Evolutionary conservation across 1,140 invertebrate genomes (phyloP).

Genomic region (Drosophila micromelanica): DNA sequence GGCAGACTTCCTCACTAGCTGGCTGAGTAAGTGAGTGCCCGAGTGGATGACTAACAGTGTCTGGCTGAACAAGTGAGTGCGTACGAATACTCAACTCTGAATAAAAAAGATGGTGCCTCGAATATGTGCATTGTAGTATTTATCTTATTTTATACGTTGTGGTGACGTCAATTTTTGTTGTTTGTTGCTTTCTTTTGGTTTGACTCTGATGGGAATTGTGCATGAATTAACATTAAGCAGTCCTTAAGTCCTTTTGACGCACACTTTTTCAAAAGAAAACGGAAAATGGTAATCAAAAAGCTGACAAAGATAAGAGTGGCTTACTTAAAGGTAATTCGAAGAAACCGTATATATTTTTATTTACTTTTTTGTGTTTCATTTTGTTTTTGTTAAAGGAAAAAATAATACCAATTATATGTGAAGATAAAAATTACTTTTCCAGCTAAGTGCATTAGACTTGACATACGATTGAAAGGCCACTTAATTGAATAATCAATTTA

Average conservation of each 20-base stretch:
- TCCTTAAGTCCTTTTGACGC: conserved; percentile 5
- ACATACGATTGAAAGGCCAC: no score
- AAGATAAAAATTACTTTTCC: no score
- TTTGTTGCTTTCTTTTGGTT: conserved; percentile 32
- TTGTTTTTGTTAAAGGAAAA: background rate
- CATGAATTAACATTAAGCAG: conserved; percentile 36
- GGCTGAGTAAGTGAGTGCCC: background rate
- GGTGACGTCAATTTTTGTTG: no score
- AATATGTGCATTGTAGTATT: conserved; percentile 18
- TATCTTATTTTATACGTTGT: conserved; percentile 20
- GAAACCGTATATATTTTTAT: no score
- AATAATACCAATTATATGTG: no score
- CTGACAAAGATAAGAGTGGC: no score
- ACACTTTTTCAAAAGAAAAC: background rate
- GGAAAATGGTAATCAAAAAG: background rate
- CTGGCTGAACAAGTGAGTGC: conserved; percentile 9
- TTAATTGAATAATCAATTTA: no score
- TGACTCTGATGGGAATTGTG: conserved; percentile 50
- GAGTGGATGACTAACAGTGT: conserved; percentile 2
- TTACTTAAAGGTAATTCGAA: no score
- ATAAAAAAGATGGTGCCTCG: background rate
- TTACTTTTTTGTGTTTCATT: background rate
- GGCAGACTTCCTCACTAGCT: conserved; percentile 2
- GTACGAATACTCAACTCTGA: conserved; percentile 17
- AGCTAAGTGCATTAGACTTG: no score